Evolutionary conservation across 2,888 invertebrate species (phyloP).

Genomic region (Anorthoa munda): DNA sequence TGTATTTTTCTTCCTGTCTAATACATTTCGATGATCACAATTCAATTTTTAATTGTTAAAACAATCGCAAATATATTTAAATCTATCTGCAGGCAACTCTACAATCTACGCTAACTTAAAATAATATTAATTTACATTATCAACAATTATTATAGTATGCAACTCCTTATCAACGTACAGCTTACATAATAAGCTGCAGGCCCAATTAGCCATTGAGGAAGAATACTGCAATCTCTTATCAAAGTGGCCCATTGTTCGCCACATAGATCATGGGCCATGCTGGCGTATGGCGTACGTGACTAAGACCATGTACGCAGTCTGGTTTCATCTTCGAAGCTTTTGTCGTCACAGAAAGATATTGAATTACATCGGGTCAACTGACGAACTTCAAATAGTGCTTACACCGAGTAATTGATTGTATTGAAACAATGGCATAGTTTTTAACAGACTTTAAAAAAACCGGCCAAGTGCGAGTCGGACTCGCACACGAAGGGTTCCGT

Average conservation of each 20-base stretch:
- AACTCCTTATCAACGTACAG: background rate
- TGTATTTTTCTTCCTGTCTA: too few species aligned
- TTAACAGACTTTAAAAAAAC: too few species aligned
- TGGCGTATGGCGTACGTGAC: slow-evolving; percentile 73
- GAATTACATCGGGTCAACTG: slow-evolving; percentile 62
- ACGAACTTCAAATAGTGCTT: slow-evolving; percentile 32
- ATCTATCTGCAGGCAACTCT: too few species aligned
- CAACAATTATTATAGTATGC: slow-evolving; percentile 6
- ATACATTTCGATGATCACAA: too few species aligned
- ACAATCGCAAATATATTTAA: too few species aligned
- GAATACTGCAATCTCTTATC: slow-evolving; percentile 35
- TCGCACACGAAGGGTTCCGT: too few species aligned
- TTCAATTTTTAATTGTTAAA: too few species aligned
- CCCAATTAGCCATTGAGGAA: slow-evolving; percentile 26
- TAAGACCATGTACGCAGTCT: slow-evolving; percentile 51
- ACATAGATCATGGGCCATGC: slow-evolving; percentile 38
- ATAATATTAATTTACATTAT: background rate
- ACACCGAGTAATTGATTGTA: slow-evolving; percentile 34
- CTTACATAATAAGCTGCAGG: slow-evolving; percentile 1
- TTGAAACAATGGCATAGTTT: slow-evolving; percentile 8
- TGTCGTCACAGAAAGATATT: slow-evolving; percentile 58
- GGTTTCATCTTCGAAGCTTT: slow-evolving; percentile 67
- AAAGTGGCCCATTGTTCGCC: slow-evolving; percentile 12
- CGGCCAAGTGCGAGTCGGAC: too few species aligned
- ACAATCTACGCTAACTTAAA: background rate